Evolutionary conservation across 2,113 vertebrate genomes (phyloP).

Genomic region (Cochlearius cochlearius): DNA sequence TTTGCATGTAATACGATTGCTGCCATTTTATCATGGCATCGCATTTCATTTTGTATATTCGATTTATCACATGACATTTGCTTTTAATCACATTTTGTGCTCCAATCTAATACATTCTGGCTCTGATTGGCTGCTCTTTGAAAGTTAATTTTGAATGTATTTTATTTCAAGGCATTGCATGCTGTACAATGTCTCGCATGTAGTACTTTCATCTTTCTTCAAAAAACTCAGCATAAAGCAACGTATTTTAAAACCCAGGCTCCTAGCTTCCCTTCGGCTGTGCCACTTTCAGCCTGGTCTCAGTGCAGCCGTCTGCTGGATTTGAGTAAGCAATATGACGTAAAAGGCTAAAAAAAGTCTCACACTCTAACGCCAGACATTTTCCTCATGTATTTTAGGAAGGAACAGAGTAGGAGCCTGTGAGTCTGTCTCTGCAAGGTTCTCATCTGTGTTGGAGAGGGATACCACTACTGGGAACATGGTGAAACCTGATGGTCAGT

Average conservation of each 20-base stretch:
- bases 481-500: neutral
- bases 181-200: neutral
- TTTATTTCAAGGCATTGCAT: neutral
- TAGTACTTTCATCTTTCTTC: neutral
- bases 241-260: neutral
- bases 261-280: neutral
- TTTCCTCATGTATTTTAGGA: neutral
- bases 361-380: neutral
- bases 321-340: neutral
- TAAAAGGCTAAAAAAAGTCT: neutral
- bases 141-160: neutral
- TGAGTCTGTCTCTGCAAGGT: neutral
- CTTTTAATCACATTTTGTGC: neutral
- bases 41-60: neutral
- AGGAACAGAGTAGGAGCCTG: neutral
- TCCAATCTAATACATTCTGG: neutral
- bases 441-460: neutral
- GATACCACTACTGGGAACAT: accelerated
- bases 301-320: neutral
- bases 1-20: neutral
- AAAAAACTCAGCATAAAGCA: neutral
- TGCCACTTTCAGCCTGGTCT: neutral
- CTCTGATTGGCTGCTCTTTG: neutral
- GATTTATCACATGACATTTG: neutral
- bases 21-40: neutral